Base-by-base conservation (phyloP, 2,113 vertebrate species). In the Indicator maculatus region DNA sequence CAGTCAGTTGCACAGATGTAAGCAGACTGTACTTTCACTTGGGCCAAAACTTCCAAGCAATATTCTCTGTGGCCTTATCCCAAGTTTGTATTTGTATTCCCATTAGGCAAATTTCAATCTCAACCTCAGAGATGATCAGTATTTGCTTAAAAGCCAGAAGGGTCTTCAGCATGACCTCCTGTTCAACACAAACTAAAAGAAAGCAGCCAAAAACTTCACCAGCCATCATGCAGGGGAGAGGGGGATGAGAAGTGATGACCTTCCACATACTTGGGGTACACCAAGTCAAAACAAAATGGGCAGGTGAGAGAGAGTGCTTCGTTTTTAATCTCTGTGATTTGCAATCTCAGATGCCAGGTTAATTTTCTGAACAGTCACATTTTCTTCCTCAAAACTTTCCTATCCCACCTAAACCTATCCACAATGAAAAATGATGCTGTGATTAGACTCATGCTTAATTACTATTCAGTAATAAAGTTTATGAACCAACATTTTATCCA, bases 391-490 rank as follows among this genome's bases (percentile, higher is more conserved):
- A 73, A 28, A 28, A 90, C 66, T 60, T 82, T 61, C 53, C 44
- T 53, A 73, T 76, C 67, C 71, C 58, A 78, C 39, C 21, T 65
- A 85, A 91, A 60, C n/a, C 55, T 77, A 83, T 16, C 77, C 83
- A 86, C 44, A 65, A 39, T 89, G 88, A 96, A 94, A 95, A 93
- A 96, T 52, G 69, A 72, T n/a, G 38, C 30, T 86, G 44, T 70
- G 78, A 96, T 95, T 94, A 86, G 69, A 90, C 39, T 38, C 89
- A 93, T 78, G 73, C 79, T 94, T 95, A 96, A 93, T 96, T 95
- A 93, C 93, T 74, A 76, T 79, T 87, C 70, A 70, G 83, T 63
- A 79, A 73, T 66, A 86, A 93, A 93, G 69, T 79, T 93, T 89
- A 95, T 66, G 65, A 94, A 88, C 44, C 66, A 91, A 86, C 73